phyloP scores from a whole-genome alignment of 2,888 invertebrate species.

The Watsonalla cultraria region DNA sequence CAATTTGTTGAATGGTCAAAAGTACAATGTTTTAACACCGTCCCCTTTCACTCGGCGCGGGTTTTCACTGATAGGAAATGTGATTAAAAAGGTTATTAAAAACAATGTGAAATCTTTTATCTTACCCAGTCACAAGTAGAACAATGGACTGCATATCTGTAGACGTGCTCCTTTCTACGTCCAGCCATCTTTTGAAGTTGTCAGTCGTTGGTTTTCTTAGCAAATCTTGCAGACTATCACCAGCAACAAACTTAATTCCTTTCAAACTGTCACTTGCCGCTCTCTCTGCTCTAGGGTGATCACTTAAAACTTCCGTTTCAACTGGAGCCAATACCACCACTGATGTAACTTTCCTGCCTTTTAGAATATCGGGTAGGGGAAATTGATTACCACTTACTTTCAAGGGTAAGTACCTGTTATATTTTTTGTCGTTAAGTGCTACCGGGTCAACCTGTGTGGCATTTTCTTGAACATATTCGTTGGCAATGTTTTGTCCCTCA shows the following conservation, averaged over 20 bases:
- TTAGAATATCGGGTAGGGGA: slow-evolving; percentile 87
- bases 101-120: slow-evolving; percentile 6
- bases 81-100: no score
- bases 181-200: slow-evolving; percentile 89
- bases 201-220: slow-evolving; percentile 86
- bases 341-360: slow-evolving; percentile 88
- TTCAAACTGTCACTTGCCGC: slow-evolving; percentile 78
- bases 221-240: slow-evolving; percentile 86
- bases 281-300: slow-evolving; percentile 74
- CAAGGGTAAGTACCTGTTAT: slow-evolving; percentile 90
- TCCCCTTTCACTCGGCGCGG: no score
- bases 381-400: slow-evolving; percentile 92
- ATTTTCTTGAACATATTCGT: slow-evolving; percentile 84
- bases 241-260: slow-evolving; percentile 85
- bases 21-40: no score
- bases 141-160: slow-evolving; percentile 89
- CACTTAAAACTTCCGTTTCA: slow-evolving; percentile 81
- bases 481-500: slow-evolving; percentile 84
- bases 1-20: no score
- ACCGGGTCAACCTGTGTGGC: slow-evolving; percentile 87
- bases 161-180: slow-evolving; percentile 85
- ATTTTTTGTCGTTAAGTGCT: slow-evolving; percentile 84
- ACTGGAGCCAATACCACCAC: slow-evolving; percentile 92
- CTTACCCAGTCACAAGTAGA: slow-evolving; percentile 89
- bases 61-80: no score